Base-by-base conservation (phyloP, 2,113 vertebrate genomes). In the Suncus etruscus region DNA sequence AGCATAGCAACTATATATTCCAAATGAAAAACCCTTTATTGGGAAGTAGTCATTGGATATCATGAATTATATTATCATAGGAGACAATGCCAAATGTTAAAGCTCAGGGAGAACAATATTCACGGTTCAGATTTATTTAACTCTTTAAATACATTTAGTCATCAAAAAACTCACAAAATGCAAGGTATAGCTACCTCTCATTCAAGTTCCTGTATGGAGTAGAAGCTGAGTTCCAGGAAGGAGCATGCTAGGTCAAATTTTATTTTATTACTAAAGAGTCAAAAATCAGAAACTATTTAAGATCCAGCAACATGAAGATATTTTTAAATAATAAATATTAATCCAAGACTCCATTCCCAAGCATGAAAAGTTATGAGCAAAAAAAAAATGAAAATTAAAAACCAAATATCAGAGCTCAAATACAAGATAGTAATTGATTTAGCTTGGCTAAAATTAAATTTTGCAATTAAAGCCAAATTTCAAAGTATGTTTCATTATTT, bases 211-310 rank as follows among this genome's bases (percentile, higher is more conserved):
- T 68, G 15, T 54, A 3, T 89, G n/a, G 27, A 90, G 25, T 22
- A 70, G 5, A 32, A 8, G 4, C 54, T 83, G 24, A 76, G 3
- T 78, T 73, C 31, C 11, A 48, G 22, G 51, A 78, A 39, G 29
- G 31, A 89, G 47, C 70, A 81, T 54, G 9, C 18, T 84, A 87
- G 14, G 76, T 61, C 32, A 18, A 51, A 75, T 82, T 82, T 58
- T 32, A 73, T 63, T 85, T 80, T 79, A 83, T 91, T 47, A 85
- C n/a, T 91, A 79, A 93, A n/a, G 10, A 76, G 45, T n/a, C 6
- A 69, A 91, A 81, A 4, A 16, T 27, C 25, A 85, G 25, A 65
- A 48, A 8, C 11, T 70, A 47, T 65, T 78, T 85, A 78, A 31
- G 91, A 87, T 79, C 45, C 16, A 69, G 32, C 0, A 86, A 8